phyloP scores from a whole-genome alignment of 1,140 invertebrate genomes.

The Lysiphlebus fabarum region DNA sequence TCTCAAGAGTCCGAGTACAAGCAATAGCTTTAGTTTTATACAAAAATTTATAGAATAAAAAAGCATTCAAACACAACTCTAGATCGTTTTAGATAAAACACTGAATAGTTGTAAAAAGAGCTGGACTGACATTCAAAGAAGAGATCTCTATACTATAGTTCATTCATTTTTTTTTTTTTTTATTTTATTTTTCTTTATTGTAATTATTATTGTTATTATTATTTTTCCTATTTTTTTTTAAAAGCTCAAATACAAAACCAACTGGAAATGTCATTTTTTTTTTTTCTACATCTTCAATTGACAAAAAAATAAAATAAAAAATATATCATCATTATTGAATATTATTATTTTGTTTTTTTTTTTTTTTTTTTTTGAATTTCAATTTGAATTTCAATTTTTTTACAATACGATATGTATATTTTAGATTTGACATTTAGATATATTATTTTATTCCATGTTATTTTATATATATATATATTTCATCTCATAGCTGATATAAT shows the following conservation, averaged over 20 bases:
- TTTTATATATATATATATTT: too few relatives aligned
- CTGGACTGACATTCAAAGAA: conserved; percentile 31
- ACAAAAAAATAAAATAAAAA: too few relatives aligned
- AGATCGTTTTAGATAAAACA: conserved; percentile 51
- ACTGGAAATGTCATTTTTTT: conserved; percentile 44
- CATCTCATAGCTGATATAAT: too few relatives aligned
- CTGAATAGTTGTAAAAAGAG: conserved; percentile 37
- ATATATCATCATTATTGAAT: too few relatives aligned
- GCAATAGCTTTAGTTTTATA: conserved; percentile 11
- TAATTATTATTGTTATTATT: too few relatives aligned
- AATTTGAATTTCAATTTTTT: too few relatives aligned
- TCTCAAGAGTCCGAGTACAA: background rate
- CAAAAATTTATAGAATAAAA: conserved; percentile 34
- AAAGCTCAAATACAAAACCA: conserved; percentile 33
- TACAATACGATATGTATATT: too few relatives aligned
- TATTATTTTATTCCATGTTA: too few relatives aligned
- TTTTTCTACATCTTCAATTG: conserved; percentile 10
- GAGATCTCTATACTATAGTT: conserved; percentile 24
- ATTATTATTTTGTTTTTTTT: background rate
- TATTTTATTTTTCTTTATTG: background rate
- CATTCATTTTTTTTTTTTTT: conserved; percentile 19
- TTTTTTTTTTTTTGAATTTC: too few relatives aligned
- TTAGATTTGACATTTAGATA: too few relatives aligned
- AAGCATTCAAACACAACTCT: conserved; percentile 42
- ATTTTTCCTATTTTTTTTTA: background rate